Base-by-base conservation (phyloP, 2,113 vertebrate genomes). In the Oxygymnocypris stewartii region DNA sequence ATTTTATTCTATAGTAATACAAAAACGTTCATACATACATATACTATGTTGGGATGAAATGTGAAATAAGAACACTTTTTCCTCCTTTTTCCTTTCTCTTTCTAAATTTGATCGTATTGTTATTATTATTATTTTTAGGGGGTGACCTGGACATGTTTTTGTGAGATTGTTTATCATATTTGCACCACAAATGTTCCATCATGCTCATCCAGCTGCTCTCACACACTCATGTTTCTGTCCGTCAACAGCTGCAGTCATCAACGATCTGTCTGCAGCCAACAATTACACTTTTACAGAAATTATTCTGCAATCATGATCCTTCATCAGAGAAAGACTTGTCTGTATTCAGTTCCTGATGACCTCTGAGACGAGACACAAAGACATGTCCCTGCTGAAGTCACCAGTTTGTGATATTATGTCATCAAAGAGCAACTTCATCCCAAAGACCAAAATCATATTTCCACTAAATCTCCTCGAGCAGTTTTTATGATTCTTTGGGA, bases 271-370 rank as follows among this genome's bases (percentile, higher is more conserved):
- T 12, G 2, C 23, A 47, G 73, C 73, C 73, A 76, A 76, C 12
- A 76, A 76, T 76, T 49, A 76, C 73, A 76, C 42, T 76, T 75
- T 74, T 47, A 49, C 42, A 76, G 44, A 89, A 1, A 90, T 92
- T 92, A 85, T 78, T 40, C 14, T 11, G 69, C 89, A 90, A 92
- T 79, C 87, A 88, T 89, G 83, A 90, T 91, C 47, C 88, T 86
- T 79, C 82, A 76, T 57, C n/a, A 13, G 4, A 44, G 23, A 28
- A 11, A 75, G 13, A 51, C 74, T 89, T 67, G 79, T 49, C 69
- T 54, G 77, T 47, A 13, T 81, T 67, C 40, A 81, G 47, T 59
- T 81, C 9, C 0, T 31, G 9, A 65, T 12, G 79, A 81, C 37
- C 40, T 65, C n/a, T 6, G 59, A 81, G 28, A 79, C 51, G 51